Base-by-base conservation (phyloP, 2,888 invertebrate genomes). In the Hyalella azteca region DNA sequence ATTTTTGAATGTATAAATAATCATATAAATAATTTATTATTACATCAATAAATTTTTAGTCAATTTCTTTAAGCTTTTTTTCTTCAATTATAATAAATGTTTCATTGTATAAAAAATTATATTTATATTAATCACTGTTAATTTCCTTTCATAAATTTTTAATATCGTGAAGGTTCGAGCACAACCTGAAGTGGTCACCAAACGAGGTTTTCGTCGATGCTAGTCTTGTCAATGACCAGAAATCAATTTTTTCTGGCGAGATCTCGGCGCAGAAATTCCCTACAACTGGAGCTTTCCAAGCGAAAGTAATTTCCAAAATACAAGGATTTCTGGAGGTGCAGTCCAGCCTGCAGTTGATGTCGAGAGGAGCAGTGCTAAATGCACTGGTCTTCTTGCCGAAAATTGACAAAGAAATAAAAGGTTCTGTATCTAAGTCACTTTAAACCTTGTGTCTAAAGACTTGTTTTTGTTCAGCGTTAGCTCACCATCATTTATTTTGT, bases 151-250 rank as follows among this genome's bases (percentile, higher is more conserved):
- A n/a, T n/a, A n/a, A n/a, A n/a, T n/a, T n/a, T n/a, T n/a, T n/a
- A n/a, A n/a, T n/a, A n/a, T n/a, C n/a, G n/a, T n/a, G 15, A 9
- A 66, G 66, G 4, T 66, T 66, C 39, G 66, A 66, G 39, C 66
- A 66, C 4, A 66, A 66, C 66, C 19, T 66, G 36, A 36, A 36
- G 36, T 66, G 66, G 66, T 29, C 66, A 7, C 36, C 66, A 4
- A n/a, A 32, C 39, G 66, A 66, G 7, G 66, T 29, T 2, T 66
- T 36, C 9, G 29, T 36, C 3, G 66, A 66, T 36, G 66, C 36
- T 2, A 66, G 66, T 36, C 29, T 66, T 3, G 66, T 66, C 29
- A 66, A 32, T 36, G 66, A 66, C 29, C 66, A 66, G 66, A 13
- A 32, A 36, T 29, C 66, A 2, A 29, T 66, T 36, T 66, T 66